Evolutionary conservation across 2,113 vertebrate species (phyloP), one percentile per base, ranked within the genome.

Genomic region (Macroglossus sobrinus): DNA sequence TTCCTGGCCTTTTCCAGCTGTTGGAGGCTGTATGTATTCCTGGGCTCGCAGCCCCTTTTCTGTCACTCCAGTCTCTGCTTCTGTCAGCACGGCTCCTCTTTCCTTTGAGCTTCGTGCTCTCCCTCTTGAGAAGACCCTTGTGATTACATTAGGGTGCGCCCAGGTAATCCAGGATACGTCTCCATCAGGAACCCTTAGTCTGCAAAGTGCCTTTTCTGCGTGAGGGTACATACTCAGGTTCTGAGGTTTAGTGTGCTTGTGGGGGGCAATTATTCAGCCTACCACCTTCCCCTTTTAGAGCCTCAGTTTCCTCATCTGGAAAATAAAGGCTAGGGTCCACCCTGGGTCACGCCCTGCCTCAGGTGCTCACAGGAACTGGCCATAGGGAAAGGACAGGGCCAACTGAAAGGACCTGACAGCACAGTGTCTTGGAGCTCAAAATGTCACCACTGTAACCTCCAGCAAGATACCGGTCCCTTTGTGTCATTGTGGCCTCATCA

Each of bases 61-160:
- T 4, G 5, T 75, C 35, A 10, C 35, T 53, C 35, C 12, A 33
- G 6, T 13, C 15, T 92, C 40, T 84, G 78, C 30, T 53, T 55
- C 26, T 7, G 9, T 84, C 1, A 0, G 59, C 28, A 16, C 15
- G 5, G 28, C 59, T 61, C 74, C 57, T 59, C 0, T 13, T 55
- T 84, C 13, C n/a, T 43, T 19, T 86, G 43, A 50, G 43, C 21
- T 63, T 66, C 63, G n/a, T 64, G 43, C 38, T 13, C 22, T 81
- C 3, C 35, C 33, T 45, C 45, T 53, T 35, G 18, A 0, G 61
- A 61, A 63, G 35, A 40, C 35, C 35, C n/a, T 72, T 53, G 5
- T 19, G 28, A 13, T 88, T 40, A 9, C 1, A 0, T 47, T 55
- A 33, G 53, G 26, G 26, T 21, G 50, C 30, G 2, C 21, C 6